phyloP scores from a whole-genome alignment of 2,888 invertebrate genomes.

The Drosophila quasianomalipes region DNA sequence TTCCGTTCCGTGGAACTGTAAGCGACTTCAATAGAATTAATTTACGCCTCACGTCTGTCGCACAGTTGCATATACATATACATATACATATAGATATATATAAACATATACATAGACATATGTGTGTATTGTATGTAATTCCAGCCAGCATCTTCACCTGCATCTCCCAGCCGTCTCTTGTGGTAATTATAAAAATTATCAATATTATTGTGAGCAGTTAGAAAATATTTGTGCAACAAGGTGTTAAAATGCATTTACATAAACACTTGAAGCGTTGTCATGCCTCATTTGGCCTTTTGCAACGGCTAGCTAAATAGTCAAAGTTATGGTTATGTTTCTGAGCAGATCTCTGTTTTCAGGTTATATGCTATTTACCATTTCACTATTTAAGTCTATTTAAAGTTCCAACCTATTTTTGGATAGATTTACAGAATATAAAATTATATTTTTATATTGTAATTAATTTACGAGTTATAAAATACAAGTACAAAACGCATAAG shows the following conservation, averaged over 20 bases:
- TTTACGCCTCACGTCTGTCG: conserved; percentile 83
- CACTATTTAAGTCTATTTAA: neutral
- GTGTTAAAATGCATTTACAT: conserved; percentile 84
- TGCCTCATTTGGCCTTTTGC: conserved; percentile 56
- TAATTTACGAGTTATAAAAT: neutral
- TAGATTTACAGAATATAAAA: neutral
- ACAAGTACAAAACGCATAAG: neutral
- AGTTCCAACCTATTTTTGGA: neutral
- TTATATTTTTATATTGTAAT: neutral
- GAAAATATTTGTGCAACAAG: conserved; percentile 76
- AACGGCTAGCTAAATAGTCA: conserved; percentile 6
- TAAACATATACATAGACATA: neutral
- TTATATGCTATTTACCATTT: neutral
- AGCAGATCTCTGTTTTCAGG: neutral
- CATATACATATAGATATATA: neutral
- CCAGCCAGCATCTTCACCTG: conserved; percentile 19
- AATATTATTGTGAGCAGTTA: conserved; percentile 76
- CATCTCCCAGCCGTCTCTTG: conserved; percentile 10
- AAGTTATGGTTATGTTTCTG: neutral
- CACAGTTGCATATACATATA: conserved; percentile 48
- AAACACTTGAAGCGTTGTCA: conserved; percentile 80
- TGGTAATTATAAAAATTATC: conserved; percentile 74
- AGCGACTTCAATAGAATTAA: conserved; percentile 83
- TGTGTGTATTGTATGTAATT: conserved; percentile 15
- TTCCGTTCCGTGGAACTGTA: conserved; percentile 78